Conservation (phyloP, 1,140 invertebrate genomes). For the Gryllus bimaculatus region DNA sequence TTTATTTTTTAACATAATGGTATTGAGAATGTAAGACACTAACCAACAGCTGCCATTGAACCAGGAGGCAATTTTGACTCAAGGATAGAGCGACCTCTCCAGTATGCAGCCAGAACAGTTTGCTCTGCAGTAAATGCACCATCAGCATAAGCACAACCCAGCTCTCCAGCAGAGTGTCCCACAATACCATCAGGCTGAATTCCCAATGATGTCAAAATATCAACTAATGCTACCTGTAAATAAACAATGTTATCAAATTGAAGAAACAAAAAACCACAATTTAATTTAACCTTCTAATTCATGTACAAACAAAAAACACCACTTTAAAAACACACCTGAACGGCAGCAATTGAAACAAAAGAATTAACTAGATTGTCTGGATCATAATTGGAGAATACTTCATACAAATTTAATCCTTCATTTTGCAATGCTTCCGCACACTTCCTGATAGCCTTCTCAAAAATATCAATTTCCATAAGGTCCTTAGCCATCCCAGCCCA, state of each 20-base stretch:
- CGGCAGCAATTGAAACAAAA: slow-evolving; percentile 88
- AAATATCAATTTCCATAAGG: slow-evolving; percentile 69
- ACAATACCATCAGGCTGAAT: slow-evolving; percentile 86
- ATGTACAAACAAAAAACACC: background rate
- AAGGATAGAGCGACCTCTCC: slow-evolving; percentile 76
- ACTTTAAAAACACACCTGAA: slow-evolving; percentile 53
- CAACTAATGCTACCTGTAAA: slow-evolving; percentile 72
- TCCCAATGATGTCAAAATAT: slow-evolving; percentile 66
- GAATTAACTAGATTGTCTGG: slow-evolving; percentile 78
- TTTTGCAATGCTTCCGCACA: slow-evolving; percentile 65
- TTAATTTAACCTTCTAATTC: background rate
- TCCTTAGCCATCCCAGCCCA: slow-evolving; percentile 89
- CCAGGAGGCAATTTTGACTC: slow-evolving; percentile 64
- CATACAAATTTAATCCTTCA: slow-evolving; percentile 69
- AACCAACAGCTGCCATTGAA: slow-evolving; percentile 71
- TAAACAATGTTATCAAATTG: background rate
- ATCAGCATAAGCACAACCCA: slow-evolving; percentile 95
- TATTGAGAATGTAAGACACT: slow-evolving; percentile 22
- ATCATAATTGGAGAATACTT: slow-evolving; percentile 66
- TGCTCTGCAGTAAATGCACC: slow-evolving; percentile 87
- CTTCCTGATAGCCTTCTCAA: slow-evolving; percentile 64
- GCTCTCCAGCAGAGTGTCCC: slow-evolving; percentile 91
- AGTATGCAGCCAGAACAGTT: slow-evolving; percentile 84
- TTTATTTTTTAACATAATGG: background rate
- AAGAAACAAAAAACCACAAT: background rate